phyloP scores from a whole-genome alignment of 2,113 vertebrate species.

The Ariopsis seemanni region DNA sequence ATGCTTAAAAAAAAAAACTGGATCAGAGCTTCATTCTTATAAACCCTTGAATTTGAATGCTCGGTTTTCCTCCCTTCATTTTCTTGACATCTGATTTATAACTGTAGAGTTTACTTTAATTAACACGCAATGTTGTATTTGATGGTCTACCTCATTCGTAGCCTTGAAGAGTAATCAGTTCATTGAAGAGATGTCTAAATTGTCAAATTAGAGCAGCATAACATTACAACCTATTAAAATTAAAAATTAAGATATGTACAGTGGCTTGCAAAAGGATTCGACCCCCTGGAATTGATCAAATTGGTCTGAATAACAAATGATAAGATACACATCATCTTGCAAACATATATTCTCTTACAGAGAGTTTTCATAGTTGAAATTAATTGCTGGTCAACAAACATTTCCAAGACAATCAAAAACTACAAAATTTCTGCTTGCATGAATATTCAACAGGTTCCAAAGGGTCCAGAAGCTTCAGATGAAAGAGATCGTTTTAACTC shows the following conservation, averaged over 20 bases:
- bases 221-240: neutral
- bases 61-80: neutral
- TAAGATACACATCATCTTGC: neutral
- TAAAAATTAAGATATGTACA: neutral
- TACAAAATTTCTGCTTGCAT: neutral
- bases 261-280: neutral
- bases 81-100: constrained; percentile 31
- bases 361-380: neutral
- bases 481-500: neutral
- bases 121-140: constrained; percentile 17
- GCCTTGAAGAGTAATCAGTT: neutral
- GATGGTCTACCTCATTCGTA: constrained; percentile 6
- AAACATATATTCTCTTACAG: neutral
- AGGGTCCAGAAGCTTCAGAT: neutral
- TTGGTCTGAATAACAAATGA: neutral
- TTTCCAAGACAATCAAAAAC: neutral
- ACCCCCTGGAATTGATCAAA: neutral
- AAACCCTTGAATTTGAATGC: neutral
- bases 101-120: constrained; percentile 32
- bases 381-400: neutral
- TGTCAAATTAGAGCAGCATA: neutral
- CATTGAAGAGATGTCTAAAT: neutral
- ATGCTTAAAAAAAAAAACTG: neutral
- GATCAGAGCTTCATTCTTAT: neutral
- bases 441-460: neutral